Evolutionary conservation across 2,888 invertebrate species (phyloP), one percentile per base, ranked within the genome.

Genomic region (Lasiommata megera): DNA sequence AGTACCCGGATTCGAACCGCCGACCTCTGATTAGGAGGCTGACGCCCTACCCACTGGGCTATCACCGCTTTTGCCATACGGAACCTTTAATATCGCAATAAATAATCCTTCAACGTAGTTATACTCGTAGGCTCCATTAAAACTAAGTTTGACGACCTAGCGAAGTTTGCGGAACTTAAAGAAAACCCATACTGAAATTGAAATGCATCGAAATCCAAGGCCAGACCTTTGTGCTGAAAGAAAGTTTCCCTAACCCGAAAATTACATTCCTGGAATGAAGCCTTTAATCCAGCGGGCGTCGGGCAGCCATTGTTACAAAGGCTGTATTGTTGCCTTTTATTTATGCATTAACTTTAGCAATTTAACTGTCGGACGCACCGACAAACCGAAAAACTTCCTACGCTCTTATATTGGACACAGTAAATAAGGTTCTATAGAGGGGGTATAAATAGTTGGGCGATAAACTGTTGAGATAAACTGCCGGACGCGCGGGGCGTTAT

Each of bases 301-400:
- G 52, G 47, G 28, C 47, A 12, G 11, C 51, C 37, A 46, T 52
- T 53, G 57, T 55, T 52, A 55, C 37, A 58, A 31, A 40, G 54
- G 55, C 51, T 81, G 81, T 76, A 83, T 84, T 84, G 85, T 85
- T 80, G 77, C 82, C 80, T 79, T 81, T 82, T 88, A 88, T 88
- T 87, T 88, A 88, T 88, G 86, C 80, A 83, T 85, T 84, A 86
- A 88, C 80, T 88, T 88, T 80, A 69, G 76, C 86, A 83, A 87
- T 88, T 84, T 80, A 81, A 77, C 80, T 79, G 81, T 82, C 84
- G 71, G 71, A 71, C 68, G 67, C 76, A 76, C 76, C 56, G 62
- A 63, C 63, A 57, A 18, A 46, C 47, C 47, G 41, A 48, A 48
- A 56, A 60, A 60, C 56, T 56, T 56, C 41, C 37, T 18, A 31